A percentile compares a stretch with the other conserved stretches of the same genome.
Evolutionary conservation across 2,113 vertebrate species (phyloP).

Genomic region (Ariopsis seemanni): DNA sequence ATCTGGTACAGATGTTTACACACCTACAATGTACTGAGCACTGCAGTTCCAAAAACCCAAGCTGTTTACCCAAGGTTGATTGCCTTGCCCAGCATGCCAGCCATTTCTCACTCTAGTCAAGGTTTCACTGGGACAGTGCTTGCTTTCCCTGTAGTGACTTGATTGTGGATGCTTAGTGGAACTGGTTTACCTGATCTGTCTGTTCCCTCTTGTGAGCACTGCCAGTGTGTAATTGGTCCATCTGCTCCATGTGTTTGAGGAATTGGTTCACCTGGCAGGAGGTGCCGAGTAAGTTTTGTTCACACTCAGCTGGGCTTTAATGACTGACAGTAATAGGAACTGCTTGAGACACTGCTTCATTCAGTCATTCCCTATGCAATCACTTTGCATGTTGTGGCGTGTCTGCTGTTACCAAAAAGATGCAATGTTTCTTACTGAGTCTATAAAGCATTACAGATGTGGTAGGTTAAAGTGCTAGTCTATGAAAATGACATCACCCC

Average conservation of each 20-base stretch:
- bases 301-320: slow-evolving; percentile 42
- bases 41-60: slow-evolving; percentile 7
- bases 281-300: slow-evolving; percentile 45
- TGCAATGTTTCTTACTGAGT: not conserved
- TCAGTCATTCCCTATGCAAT: slow-evolving; percentile 37
- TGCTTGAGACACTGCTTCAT: slow-evolving; percentile 33
- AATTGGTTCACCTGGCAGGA: slow-evolving; percentile 53
- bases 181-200: slow-evolving; percentile 51
- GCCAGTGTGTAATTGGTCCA: slow-evolving; percentile 55
- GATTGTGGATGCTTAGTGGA: slow-evolving; percentile 36
- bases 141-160: slow-evolving; percentile 38
- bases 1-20: slow-evolving; percentile 25
- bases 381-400: not conserved
- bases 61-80: slow-evolving; percentile 19
- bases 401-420: not conserved
- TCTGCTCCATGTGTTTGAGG: slow-evolving; percentile 51
- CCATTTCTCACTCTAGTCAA: slow-evolving; percentile 38
- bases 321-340: slow-evolving; percentile 51
- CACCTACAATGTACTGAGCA: slow-evolving; percentile 12
- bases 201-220: slow-evolving; percentile 46
- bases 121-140: slow-evolving; percentile 35
- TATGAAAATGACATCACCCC: too few relatives aligned
- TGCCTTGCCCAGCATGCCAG: slow-evolving; percentile 5
- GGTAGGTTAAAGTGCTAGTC: too few relatives aligned
- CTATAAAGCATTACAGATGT: slow-evolving; percentile 5